Conservation (phyloP, 2,797 vertebrate species). For the Urophycis tenuis region DNA sequence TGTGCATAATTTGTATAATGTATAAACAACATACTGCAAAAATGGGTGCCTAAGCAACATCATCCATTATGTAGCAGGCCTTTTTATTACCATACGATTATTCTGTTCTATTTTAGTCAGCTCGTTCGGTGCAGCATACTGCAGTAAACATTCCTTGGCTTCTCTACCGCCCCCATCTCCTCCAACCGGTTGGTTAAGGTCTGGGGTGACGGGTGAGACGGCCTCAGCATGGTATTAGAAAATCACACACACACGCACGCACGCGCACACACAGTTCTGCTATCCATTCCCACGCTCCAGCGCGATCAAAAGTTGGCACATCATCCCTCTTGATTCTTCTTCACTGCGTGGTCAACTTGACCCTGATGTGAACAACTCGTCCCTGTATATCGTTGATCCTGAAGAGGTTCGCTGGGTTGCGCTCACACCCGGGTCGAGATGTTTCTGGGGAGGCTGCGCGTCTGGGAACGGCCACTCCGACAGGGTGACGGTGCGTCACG, state of each 20-base stretch:
- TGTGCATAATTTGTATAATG: neutral
- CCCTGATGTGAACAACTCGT: too few species aligned
- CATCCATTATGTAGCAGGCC: constrained; percentile 7
- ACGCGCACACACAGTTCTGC: too few species aligned
- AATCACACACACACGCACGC: neutral
- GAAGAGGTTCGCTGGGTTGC: too few species aligned
- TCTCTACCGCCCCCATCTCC: neutral
- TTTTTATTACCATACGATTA: neutral
- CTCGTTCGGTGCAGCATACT: constrained; percentile 14
- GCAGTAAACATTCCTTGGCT: neutral
- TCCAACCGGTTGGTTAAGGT: neutral
- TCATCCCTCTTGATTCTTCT: too few species aligned
- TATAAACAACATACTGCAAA: neutral
- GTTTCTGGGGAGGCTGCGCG: too few species aligned
- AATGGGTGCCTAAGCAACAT: neutral
- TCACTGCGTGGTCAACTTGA: too few species aligned
- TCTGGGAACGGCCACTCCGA: too few species aligned
- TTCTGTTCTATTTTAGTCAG: constrained; percentile 23
- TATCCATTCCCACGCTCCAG: too few species aligned
- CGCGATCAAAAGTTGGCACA: too few species aligned
- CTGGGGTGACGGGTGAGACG: neutral
- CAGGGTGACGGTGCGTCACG: too few species aligned
- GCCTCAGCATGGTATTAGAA: neutral
- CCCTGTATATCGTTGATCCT: too few species aligned
- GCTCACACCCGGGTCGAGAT: too few species aligned